Evolutionary conservation across 2,888 invertebrate genomes (phyloP).

Genomic region (Apamea monoglypha): DNA sequence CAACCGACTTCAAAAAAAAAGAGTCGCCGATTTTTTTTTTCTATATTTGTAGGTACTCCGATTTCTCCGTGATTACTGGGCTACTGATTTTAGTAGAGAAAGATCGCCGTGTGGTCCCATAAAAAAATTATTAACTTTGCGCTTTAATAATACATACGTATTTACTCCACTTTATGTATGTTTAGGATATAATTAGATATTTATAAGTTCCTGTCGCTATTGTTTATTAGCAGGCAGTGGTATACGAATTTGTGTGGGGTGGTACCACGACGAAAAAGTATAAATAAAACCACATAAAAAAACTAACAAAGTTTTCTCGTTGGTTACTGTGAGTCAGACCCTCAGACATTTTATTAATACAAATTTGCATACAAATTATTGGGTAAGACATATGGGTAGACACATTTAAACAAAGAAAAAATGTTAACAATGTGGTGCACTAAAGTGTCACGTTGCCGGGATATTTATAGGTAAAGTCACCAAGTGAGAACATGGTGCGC

Average conservation of each 20-base stretch:
- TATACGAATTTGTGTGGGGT: conserved; percentile 1
- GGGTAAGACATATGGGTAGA: neutral
- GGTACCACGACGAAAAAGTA: too few relatives aligned
- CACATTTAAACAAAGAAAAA: too few relatives aligned
- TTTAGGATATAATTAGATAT: too few relatives aligned
- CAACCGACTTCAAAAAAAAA: neutral
- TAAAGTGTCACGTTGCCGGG: too few relatives aligned
- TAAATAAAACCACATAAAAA: too few relatives aligned
- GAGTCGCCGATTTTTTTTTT: too few relatives aligned
- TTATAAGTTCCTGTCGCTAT: neutral
- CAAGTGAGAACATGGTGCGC: too few relatives aligned
- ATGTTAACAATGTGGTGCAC: too few relatives aligned
- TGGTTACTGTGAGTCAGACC: conserved; percentile 15
- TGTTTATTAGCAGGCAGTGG: neutral
- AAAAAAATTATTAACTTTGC: neutral
- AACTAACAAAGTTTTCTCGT: neutral
- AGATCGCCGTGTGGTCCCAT: neutral
- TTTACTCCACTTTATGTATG: neutral
- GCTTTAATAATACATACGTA: neutral
- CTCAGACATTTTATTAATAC: conserved; percentile 2
- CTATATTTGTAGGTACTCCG: too few relatives aligned
- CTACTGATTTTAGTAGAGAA: neutral
- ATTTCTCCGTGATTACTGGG: too few relatives aligned
- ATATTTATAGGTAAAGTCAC: too few relatives aligned
- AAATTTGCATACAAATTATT: neutral